phyloP scores from a whole-genome alignment of 2,888 invertebrate species.

The Sminthurinus aureus region DNA sequence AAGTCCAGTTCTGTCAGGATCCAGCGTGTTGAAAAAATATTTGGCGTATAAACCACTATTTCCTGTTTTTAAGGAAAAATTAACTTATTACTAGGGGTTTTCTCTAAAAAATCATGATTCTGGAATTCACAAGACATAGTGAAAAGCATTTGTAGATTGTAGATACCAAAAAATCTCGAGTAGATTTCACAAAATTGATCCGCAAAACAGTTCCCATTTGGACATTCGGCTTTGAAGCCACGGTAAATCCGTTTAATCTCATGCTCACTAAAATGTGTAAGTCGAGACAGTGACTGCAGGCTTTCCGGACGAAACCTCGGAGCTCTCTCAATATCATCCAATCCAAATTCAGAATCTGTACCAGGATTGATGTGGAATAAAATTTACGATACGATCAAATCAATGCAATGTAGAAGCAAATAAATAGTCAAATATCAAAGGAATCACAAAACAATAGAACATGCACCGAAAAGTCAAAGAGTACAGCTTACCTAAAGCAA shows the following conservation, averaged over 20 bases:
- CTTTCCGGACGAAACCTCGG: constrained; percentile 91
- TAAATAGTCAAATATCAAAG: no score
- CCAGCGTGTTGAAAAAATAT: constrained; percentile 95
- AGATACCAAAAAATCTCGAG: constrained; percentile 91
- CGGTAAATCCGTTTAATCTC: constrained; percentile 96
- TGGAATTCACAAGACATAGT: no score
- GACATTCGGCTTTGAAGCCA: constrained; percentile 95
- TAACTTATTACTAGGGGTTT: neutral
- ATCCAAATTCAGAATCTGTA: constrained; percentile 83
- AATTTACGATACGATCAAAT: no score
- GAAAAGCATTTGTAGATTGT: no score
- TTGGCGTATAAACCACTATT: constrained; percentile 93
- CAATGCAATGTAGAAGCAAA: no score
- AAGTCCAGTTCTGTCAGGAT: constrained; percentile 92
- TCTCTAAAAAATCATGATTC: no score
- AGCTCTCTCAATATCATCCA: constrained; percentile 86
- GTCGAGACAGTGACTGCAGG: constrained; percentile 85
- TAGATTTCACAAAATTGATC: constrained; percentile 96
- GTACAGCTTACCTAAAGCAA: no score
- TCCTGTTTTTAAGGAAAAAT: constrained; percentile 71
- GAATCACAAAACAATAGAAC: no score
- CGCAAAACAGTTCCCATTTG: constrained; percentile 93
- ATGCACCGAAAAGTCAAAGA: no score
- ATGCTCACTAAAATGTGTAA: constrained; percentile 88
- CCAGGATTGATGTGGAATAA: no score